These are phyloP conservation scores for Lydus trimaculatus DNA, from an alignment of 2,888 invertebrate genomes.

Conservation along the genomic window DNA sequence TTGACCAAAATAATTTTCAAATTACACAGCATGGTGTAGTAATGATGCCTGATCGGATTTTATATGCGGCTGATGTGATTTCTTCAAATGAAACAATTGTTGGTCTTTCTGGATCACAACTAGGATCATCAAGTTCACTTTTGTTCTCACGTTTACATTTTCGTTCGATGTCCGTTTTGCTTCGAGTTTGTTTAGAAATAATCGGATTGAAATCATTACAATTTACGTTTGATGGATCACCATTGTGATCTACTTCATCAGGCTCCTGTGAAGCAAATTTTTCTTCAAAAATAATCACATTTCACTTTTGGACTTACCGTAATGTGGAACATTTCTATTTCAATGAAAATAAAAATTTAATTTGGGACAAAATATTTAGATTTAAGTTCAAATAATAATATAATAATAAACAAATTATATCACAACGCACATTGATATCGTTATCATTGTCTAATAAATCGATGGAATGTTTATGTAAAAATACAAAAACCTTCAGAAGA, in stretches of 20 bases:
- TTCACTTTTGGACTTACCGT: background rate
- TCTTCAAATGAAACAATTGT: slow-evolving; percentile 81
- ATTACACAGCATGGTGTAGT: slow-evolving; percentile 88
- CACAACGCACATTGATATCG: background rate
- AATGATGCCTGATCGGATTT: slow-evolving; percentile 83
- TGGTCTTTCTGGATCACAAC: slow-evolving; percentile 75
- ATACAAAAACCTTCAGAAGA: no score
- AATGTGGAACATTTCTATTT: background rate
- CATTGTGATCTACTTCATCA: slow-evolving; percentile 20
- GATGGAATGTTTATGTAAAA: background rate
- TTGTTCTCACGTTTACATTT: background rate
- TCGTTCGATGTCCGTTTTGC: background rate
- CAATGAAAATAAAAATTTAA: background rate
- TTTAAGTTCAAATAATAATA: background rate
- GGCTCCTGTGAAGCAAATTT: slow-evolving; percentile 27
- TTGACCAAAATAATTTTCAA: background rate
- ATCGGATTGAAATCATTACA: background rate
- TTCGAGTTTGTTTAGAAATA: background rate
- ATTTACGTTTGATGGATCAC: background rate
- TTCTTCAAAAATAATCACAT: background rate
- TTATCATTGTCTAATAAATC: background rate
- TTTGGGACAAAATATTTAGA: background rate
- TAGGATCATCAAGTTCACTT: slow-evolving; percentile 50
- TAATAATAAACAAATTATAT: background rate
- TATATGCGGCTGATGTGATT: slow-evolving; percentile 87